Evolutionary conservation across 1,140 invertebrate species (phyloP).

Genomic region (Calosoma granatense): DNA sequence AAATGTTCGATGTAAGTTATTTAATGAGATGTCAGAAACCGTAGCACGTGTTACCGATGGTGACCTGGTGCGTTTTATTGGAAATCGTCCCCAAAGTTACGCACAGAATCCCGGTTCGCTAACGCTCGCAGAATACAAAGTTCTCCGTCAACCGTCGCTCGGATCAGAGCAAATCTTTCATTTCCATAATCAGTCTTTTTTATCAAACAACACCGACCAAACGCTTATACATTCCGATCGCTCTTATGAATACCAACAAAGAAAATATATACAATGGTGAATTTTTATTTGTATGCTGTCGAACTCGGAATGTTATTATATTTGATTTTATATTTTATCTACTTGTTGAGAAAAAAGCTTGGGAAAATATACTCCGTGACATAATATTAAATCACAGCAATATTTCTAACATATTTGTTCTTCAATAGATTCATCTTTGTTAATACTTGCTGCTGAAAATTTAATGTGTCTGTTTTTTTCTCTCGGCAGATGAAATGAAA

Average conservation of each 20-base stretch:
- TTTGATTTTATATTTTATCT: no score
- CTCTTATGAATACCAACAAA: not conserved
- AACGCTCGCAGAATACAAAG: not conserved
- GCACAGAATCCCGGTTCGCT: not conserved
- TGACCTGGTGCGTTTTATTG: slow-evolving; percentile 8
- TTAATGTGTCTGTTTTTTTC: no score
- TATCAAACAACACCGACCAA: not conserved
- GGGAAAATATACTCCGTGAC: no score
- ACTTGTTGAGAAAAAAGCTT: no score
- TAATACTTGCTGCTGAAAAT: no score
- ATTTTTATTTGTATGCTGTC: no score
- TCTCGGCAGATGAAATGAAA: no score
- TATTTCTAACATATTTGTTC: no score
- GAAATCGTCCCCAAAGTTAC: slow-evolving; percentile 4
- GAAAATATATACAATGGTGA: no score
- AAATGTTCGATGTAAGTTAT: not conserved
- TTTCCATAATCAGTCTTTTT: slow-evolving; percentile 9
- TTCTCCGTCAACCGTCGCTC: not conserved
- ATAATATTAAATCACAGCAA: no score
- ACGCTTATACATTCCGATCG: not conserved
- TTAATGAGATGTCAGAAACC: not conserved
- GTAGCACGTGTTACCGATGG: slow-evolving; percentile 1
- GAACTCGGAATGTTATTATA: no score
- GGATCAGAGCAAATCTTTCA: slow-evolving; percentile 5
- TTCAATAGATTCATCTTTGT: no score